Evolutionary conservation across 2,797 vertebrate genomes (phyloP).

Genomic region (Eidolon dupreanum): DNA sequence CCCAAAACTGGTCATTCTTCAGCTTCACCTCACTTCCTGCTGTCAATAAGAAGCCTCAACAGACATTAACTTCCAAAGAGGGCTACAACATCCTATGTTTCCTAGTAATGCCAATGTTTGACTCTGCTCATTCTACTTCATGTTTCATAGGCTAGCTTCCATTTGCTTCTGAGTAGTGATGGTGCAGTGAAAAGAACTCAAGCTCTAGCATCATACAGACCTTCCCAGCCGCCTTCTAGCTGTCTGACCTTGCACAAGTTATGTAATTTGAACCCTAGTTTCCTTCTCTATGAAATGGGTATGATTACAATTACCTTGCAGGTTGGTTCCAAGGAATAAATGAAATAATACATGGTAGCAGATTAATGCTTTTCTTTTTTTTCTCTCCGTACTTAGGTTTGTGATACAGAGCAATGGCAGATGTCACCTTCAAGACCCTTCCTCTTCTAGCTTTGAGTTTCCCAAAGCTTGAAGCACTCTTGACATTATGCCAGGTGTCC

Average conservation of each 20-base stretch:
- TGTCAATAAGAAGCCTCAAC: not conserved
- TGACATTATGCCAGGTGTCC: not conserved
- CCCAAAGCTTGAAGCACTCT: not conserved
- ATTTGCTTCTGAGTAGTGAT: not conserved
- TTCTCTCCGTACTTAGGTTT: not conserved
- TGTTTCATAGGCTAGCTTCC: not conserved
- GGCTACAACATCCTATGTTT: not conserved
- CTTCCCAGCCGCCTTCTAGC: not conserved
- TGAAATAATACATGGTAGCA: not conserved
- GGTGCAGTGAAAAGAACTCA: not conserved
- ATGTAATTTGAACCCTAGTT: not conserved
- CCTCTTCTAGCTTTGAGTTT: not conserved
- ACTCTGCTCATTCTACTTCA: not conserved
- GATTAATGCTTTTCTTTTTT: not conserved
- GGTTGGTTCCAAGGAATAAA: not conserved
- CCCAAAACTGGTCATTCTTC: not conserved
- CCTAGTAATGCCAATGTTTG: not conserved
- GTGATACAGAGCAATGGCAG: not conserved
- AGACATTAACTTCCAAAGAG: not conserved
- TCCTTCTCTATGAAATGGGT: not conserved
- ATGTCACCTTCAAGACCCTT: not conserved
- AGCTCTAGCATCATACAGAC: not conserved
- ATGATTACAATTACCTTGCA: not conserved
- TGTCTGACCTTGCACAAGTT: not conserved
- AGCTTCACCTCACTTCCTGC: not conserved